A percentile compares a stretch with the other conserved stretches of the same genome.
These are phyloP conservation scores for Anagyrus pseudococci DNA, from an alignment of 2,888 invertebrate genomes.

Conservation along the genomic window DNA sequence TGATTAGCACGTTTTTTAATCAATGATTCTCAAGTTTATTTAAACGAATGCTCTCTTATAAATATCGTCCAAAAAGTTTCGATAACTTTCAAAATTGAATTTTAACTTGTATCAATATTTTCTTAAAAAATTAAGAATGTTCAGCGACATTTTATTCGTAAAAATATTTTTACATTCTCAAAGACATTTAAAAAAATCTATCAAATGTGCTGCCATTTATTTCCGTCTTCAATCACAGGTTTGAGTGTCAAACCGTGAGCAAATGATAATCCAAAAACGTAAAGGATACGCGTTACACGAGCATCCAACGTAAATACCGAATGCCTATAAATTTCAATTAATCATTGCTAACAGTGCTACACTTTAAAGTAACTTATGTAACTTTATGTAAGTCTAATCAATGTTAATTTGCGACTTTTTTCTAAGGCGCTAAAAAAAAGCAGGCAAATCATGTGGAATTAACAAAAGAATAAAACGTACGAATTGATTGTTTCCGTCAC, in stretches of 20 bases:
- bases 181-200: slow-evolving; percentile 5
- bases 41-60: no score
- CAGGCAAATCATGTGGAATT: slow-evolving; percentile 18
- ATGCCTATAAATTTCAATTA: no score
- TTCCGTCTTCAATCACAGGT: slow-evolving; percentile 18
- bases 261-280: slow-evolving; percentile 18
- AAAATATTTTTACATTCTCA: neutral
- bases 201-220: slow-evolving; percentile 23
- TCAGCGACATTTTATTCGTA: neutral
- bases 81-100: no score
- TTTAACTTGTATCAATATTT: no score
- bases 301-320: neutral
- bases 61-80: no score
- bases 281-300: neutral
- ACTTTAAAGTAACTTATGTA: slow-evolving; percentile 9
- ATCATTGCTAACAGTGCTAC: slow-evolving; percentile 22
- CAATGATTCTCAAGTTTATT: no score
- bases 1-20: no score
- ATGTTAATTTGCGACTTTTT: slow-evolving; percentile 14
- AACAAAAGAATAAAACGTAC: neutral
- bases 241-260: slow-evolving; percentile 12
- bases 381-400: slow-evolving; percentile 19
- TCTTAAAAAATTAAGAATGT: neutral
- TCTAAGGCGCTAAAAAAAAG: slow-evolving; percentile 14
- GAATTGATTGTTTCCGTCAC: slow-evolving; percentile 18